phyloP scores from a whole-genome alignment of 92 coral and sea anemone species.

The Epizoanthus rinbou region DNA sequence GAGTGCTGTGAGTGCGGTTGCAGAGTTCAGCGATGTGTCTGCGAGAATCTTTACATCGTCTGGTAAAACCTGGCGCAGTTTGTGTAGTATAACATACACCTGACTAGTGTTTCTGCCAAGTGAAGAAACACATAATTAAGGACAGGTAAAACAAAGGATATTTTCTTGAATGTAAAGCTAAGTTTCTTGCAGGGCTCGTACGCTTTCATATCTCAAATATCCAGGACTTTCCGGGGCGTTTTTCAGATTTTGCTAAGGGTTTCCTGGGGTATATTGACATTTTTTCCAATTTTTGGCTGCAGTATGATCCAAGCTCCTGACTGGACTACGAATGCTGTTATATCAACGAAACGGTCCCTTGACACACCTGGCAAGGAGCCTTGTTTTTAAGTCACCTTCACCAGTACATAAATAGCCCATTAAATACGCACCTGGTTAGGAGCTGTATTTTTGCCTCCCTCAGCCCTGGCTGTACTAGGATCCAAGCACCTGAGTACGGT shows the following conservation, averaged over 20 bases:
- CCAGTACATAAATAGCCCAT: neutral
- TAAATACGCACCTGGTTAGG: conserved; percentile 47
- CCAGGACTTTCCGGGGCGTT: no score
- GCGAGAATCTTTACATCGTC: conserved; percentile 67
- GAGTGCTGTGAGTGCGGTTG: conserved; percentile 7
- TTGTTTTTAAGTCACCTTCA: neutral
- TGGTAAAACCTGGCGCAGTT: conserved; percentile 67
- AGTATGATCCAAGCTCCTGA: conserved; percentile 54
- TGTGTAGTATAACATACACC: conserved; percentile 62
- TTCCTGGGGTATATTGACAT: no score
- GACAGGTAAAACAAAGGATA: neutral
- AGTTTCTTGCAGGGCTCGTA: no score
- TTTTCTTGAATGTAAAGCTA: neutral
- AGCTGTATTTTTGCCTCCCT: conserved; percentile 43
- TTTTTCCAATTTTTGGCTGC: conserved; percentile 1
- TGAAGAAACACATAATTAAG: neutral
- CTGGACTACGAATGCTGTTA: neutral
- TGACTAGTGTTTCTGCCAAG: conserved; percentile 65
- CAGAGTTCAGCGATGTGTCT: conserved; percentile 26
- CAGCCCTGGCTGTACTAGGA: conserved; percentile 41
- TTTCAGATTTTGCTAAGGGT: no score
- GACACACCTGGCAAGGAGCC: neutral
- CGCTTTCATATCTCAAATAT: no score
- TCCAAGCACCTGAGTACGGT: conserved; percentile 46
- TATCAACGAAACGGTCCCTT: no score